phyloP scores from a whole-genome alignment of 2,888 invertebrate species.

The Girardia tigrina region DNA sequence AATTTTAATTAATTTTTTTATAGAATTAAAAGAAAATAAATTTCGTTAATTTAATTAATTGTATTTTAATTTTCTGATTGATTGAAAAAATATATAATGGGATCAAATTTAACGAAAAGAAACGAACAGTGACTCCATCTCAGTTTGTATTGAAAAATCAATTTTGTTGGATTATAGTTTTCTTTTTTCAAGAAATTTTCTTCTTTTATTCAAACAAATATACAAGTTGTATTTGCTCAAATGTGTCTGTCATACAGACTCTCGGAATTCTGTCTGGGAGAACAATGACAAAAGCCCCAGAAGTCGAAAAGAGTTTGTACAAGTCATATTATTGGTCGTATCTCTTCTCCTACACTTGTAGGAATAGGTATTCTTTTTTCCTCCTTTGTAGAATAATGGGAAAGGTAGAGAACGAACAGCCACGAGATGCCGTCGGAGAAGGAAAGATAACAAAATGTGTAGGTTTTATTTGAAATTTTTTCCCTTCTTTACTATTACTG shows the following conservation, averaged over 20 bases:
- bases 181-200: no score
- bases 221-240: not conserved
- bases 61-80: no score
- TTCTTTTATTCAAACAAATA: not conserved
- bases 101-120: no score
- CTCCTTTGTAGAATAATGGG: not conserved
- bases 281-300: not conserved
- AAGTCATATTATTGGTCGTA: not conserved
- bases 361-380: not conserved
- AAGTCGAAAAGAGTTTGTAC: not conserved
- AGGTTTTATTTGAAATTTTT: not conserved
- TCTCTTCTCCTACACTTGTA: not conserved
- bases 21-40: no score
- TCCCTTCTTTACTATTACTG: not conserved
- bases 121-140: no score
- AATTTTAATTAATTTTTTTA: no score
- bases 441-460: conserved; percentile 11
- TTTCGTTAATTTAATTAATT: no score
- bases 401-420: not conserved
- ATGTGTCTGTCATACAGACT: not conserved
- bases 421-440: conserved; percentile 7
- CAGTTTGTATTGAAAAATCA: no score
- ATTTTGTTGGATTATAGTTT: no score
- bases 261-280: not conserved
- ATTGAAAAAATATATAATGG: no score